A percentile compares a stretch with the other conserved stretches of the same genome.
Evolutionary conservation across 2,888 invertebrate species (phyloP).

Genomic region (Germaria angustata): DNA sequence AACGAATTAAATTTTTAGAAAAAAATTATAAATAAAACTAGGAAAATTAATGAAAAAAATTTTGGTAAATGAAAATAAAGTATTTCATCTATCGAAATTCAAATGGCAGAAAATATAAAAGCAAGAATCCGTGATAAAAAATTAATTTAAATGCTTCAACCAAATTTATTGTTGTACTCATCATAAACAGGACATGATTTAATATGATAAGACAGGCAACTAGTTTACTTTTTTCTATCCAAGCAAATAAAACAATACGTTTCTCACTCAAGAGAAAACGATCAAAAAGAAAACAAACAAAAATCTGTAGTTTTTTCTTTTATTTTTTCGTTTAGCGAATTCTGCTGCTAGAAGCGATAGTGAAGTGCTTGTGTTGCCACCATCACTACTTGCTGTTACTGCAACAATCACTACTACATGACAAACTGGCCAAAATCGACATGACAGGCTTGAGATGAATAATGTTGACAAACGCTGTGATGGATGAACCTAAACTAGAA

Average conservation of each 20-base stretch:
- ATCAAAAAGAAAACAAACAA: not conserved
- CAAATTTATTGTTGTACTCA: not conserved
- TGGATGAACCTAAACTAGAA: slow-evolving; percentile 63
- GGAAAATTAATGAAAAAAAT: no score
- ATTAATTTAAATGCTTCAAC: slow-evolving; percentile 16
- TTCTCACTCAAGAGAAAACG: not conserved
- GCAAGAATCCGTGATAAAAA: not conserved
- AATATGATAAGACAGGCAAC: slow-evolving; percentile 28
- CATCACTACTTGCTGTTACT: not conserved
- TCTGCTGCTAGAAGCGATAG: not conserved
- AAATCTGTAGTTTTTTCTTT: slow-evolving; percentile 40
- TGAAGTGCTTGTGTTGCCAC: not conserved
- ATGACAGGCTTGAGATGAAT: slow-evolving; percentile 60
- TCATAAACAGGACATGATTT: slow-evolving; percentile 4
- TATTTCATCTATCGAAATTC: no score
- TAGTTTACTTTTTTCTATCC: not conserved
- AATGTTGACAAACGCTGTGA: slow-evolving; percentile 58
- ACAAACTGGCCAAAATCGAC: slow-evolving; percentile 58
- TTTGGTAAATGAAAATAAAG: no score
- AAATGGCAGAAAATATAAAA: no score
- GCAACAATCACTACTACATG: slow-evolving; percentile 45
- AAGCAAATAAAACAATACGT: slow-evolving; percentile 46
- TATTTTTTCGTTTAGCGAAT: no score
- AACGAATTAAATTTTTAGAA: no score
- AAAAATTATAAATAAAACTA: no score